Base-by-base conservation (phyloP, 2,888 invertebrate species). In the Adelphocoris suturalis region DNA sequence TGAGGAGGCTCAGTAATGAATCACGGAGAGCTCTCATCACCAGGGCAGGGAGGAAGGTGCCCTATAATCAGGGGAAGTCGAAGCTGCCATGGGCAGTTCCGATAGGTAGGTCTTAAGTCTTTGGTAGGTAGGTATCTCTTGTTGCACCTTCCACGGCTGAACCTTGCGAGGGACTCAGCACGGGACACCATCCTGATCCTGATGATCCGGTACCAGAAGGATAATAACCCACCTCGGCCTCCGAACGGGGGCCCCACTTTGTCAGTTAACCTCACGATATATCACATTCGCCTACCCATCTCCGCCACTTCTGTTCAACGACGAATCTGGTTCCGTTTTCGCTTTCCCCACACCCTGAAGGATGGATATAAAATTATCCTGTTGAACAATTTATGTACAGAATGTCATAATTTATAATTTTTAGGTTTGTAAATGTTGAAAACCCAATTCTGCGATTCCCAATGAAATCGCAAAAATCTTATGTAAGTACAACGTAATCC, bases 201-300 rank as follows among this genome's bases (percentile, higher is more conserved):
- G 68, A 27, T 68, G 11, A 19, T 68, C n/a, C n/a, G 52, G 52
- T 52, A 57, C 9, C 23, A n/a, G 19, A 23, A 57, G 68, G 68
- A 68, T 68, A 68, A 68, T 68, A 68, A 68, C 68, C 68, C 12
- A 68, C 68, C 23, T 23, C 68, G 13, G 68, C 7, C 68, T 68
- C 68, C 68, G 68, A 68, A 68, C 68, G 68, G 68, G 68, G 68
- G 68, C 68, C 68, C 68, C 68, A 68, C 68, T 78, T 78, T 46
- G 78, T 78, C 78, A 78, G 78, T 78, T 78, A 78, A 78, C 46
- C 47, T 78, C 78, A 78, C 78, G 78, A 78, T 78, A 78, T 78
- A 78, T 46, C 46, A 78, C 78, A 78, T 78, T 47, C 78, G n/a
- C 46, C 78, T 37, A 1, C 28, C 46, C 46, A 19, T 46, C 37